Percentiles rank a stretch among this genome's conserved stretches.
phyloP scores from a whole-genome alignment of 2,888 invertebrate species.

The Drosophila maculinotata region DNA sequence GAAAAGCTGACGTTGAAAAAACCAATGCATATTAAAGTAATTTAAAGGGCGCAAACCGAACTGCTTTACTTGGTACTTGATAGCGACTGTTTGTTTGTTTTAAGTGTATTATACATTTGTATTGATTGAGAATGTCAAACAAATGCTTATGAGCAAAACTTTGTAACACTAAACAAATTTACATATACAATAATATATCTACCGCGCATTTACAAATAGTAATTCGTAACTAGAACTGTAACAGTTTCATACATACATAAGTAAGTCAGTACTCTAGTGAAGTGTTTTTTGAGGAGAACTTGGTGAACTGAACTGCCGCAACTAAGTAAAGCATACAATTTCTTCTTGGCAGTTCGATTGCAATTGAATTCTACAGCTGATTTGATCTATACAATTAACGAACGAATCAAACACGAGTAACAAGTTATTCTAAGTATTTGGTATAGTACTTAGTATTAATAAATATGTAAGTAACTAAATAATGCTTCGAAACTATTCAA shows the following conservation, averaged over 20 bases:
- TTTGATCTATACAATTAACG: constrained; percentile 21
- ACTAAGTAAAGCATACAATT: constrained; percentile 42
- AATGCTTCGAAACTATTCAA: constrained; percentile 35
- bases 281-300: constrained; percentile 21
- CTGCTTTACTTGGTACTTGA: constrained; percentile 3
- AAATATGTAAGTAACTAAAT: constrained; percentile 21
- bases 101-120: constrained; percentile 51
- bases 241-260: constrained; percentile 24
- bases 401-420: constrained; percentile 31
- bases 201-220: constrained; percentile 36
- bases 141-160: constrained; percentile 32
- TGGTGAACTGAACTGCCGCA: constrained; percentile 32
- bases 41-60: constrained; percentile 20
- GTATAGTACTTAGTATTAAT: neutral
- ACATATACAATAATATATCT: constrained; percentile 20
- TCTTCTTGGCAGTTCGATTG: constrained; percentile 20
- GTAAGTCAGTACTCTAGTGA: constrained; percentile 7
- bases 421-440: constrained; percentile 18
- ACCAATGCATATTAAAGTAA: constrained; percentile 6
- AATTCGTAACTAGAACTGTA: constrained; percentile 28
- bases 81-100: constrained; percentile 16
- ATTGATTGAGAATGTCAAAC: constrained; percentile 27
- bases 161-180: constrained; percentile 13
- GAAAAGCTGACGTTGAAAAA: constrained; percentile 24
- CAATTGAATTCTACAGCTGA: constrained; percentile 26